A percentile compares a stretch with the other conserved stretches of the same genome.
Conservation (phyloP, 2,888 invertebrate genomes). For the Incurvaria masculella region DNA sequence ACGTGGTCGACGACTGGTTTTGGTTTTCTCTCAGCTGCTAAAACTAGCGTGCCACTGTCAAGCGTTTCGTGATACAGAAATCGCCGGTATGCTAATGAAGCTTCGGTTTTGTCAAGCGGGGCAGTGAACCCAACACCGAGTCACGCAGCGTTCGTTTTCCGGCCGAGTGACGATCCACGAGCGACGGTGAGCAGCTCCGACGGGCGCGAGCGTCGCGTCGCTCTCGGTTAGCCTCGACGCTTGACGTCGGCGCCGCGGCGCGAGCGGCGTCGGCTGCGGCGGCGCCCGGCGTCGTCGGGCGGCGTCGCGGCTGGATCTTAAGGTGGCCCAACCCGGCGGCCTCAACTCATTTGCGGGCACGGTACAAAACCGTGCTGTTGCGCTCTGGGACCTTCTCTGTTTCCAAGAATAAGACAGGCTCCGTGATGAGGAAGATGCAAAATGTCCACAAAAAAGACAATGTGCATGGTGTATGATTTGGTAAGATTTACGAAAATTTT, state of each 20-base stretch:
- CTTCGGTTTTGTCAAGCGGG: slow-evolving; percentile 28
- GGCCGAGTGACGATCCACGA: slow-evolving; percentile 3
- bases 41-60: slow-evolving; percentile 25
- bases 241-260: slow-evolving; percentile 16
- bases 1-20: too few relatives aligned
- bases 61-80: slow-evolving; percentile 22
- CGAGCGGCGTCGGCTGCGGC: slow-evolving; percentile 22
- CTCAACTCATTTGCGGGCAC: too few relatives aligned
- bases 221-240: slow-evolving; percentile 3
- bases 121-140: slow-evolving; percentile 31
- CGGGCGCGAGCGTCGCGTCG: slow-evolving; percentile 1
- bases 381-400: too few relatives aligned
- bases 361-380: too few relatives aligned
- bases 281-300: too few relatives aligned
- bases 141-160: slow-evolving; percentile 14
- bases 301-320: too few relatives aligned
- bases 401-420: too few relatives aligned
- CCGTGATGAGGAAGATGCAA: too few relatives aligned
- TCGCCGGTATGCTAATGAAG: slow-evolving; percentile 23
- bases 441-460: too few relatives aligned
- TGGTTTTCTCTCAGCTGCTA: slow-evolving; percentile 24
- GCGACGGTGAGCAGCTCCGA: background rate
- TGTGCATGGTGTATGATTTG: too few relatives aligned
- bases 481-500: too few relatives aligned
- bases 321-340: too few relatives aligned